Base-by-base conservation (phyloP, 2,888 invertebrate genomes). In the Steinernema scapterisci region DNA sequence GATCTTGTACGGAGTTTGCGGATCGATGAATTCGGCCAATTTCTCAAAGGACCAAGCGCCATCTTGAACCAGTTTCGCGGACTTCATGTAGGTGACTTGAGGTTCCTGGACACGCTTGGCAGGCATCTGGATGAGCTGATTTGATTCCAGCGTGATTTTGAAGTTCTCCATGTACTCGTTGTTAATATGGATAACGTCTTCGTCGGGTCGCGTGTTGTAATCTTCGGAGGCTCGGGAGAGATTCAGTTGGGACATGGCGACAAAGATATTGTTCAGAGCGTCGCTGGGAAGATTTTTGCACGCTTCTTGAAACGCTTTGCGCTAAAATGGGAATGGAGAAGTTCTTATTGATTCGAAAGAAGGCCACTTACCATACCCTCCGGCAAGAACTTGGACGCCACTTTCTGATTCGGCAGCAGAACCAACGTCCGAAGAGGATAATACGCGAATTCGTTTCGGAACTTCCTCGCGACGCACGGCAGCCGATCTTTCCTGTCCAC, bases 381-480 rank as follows among this genome's bases (percentile, higher is more conserved):
- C 1, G 63, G 16, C 16, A 63, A 16, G 25, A 25, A 63, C 16
- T 13, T 25, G 1, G 63, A 63, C 21, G 25, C 38, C 11, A 63
- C 63, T 16, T 63, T 63, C 19, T 63, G 63, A 31, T 63, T 63
- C 6, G 63, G 63, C 31, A 63, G 19, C 31, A 63, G 63, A 21
- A 27, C 31, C 31, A 63, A 6, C 13, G 31, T 27, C 1, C 31
- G 6, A 13, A 63, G 21, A 1, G 63, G 63, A 38, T 63, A 63
- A 19, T 63, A 63, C 1, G 63, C 27, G 9, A 31, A 63, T 38
- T 27, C 63, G 25, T 38, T 27, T 5, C 25, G 27, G 31, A 31
- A 63, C 27, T 31, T 63, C 13, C 63, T 27, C 13, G 63, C 63
- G 3, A 63, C 25, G n/a, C 63, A 63, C 16, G 63, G 63, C 25